Evolutionary conservation across 1,140 invertebrate genomes (phyloP).

Genomic region (Neodiprion fabricii): DNA sequence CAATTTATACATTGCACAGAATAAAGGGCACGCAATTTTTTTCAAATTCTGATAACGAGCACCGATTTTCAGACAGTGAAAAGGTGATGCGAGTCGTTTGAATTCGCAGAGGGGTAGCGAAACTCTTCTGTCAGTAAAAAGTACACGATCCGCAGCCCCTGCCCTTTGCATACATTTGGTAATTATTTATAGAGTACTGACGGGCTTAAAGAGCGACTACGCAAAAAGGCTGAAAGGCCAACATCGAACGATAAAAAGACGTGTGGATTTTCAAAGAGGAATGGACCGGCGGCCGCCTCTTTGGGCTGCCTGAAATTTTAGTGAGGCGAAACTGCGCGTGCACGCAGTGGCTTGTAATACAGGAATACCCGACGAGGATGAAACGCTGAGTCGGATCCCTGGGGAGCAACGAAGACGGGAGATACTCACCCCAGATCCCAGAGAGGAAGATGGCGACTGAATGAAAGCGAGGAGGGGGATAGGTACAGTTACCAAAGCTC

Average conservation of each 20-base stretch:
- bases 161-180: neutral
- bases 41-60: too few species aligned
- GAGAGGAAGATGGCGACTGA: slow-evolving; percentile 20
- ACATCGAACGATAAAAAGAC: neutral
- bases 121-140: too few species aligned
- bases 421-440: neutral
- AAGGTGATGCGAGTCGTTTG: too few species aligned
- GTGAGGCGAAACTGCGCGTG: neutral
- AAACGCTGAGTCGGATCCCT: neutral
- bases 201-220: neutral
- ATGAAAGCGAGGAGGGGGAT: slow-evolving; percentile 28
- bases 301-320: neutral
- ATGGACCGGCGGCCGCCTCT: neutral
- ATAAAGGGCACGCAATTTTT: too few species aligned
- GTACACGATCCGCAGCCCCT: neutral
- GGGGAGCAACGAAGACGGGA: neutral
- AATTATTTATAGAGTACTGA: neutral
- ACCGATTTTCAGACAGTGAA: too few species aligned
- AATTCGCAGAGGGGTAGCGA: too few species aligned
- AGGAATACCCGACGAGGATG: neutral
- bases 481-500: slow-evolving; percentile 44
- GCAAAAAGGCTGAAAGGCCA: neutral
- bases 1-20: too few species aligned
- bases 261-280: neutral
- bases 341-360: neutral